Evolutionary conservation across 2,113 vertebrate species (phyloP).

Genomic region (Menidia beryllina): DNA sequence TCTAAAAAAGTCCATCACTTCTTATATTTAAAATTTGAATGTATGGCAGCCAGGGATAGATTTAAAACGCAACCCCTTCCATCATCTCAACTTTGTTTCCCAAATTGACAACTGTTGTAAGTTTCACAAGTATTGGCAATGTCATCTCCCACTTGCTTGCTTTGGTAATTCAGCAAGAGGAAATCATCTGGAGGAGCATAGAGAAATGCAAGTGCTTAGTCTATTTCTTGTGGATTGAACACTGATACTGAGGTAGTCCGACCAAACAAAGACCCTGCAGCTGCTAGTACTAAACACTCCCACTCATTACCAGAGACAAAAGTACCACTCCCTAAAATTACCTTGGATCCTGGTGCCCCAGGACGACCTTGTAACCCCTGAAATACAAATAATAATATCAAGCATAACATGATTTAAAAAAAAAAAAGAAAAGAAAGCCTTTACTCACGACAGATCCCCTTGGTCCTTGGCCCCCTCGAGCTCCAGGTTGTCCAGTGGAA

Average conservation of each 20-base stretch:
- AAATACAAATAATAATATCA: neutral
- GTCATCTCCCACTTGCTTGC: neutral
- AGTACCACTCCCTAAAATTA: conserved; percentile 16
- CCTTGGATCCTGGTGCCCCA: conserved; percentile 68
- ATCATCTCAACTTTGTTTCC: neutral
- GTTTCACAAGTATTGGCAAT: neutral
- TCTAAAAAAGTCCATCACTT: too few species aligned
- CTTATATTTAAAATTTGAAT: neutral
- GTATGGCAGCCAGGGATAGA: neutral
- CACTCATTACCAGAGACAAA: neutral
- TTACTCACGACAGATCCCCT: conserved; percentile 45
- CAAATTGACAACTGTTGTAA: neutral
- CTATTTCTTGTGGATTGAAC: neutral
- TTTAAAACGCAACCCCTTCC: neutral
- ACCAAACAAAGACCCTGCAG: neutral
- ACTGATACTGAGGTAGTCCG: neutral
- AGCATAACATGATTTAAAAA: neutral
- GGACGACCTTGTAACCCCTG: conserved; percentile 45
- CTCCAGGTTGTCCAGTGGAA: conserved; percentile 35
- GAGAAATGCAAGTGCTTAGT: conserved; percentile 1
- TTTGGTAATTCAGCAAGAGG: neutral
- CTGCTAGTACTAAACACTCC: neutral
- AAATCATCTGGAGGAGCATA: neutral
- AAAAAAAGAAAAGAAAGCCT: neutral
- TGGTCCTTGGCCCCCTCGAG: conserved; percentile 40